Conservation (phyloP, 92 coral and sea anemone species). For the Porites evermanni region DNA sequence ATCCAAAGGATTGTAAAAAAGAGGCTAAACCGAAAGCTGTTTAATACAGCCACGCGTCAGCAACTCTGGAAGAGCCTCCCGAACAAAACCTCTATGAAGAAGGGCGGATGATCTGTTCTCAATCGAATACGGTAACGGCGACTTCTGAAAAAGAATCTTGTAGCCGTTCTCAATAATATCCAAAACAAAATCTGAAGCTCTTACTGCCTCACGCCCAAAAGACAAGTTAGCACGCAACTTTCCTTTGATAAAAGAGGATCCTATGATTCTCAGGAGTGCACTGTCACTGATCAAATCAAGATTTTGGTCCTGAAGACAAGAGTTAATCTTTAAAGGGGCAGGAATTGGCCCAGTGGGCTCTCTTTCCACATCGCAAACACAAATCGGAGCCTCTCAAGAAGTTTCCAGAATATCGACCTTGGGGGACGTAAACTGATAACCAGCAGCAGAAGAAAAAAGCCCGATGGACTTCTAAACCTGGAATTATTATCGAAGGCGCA, state of each 20-base stretch:
- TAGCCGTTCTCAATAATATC: conserved; percentile 63
- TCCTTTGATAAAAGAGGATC: conserved; percentile 18
- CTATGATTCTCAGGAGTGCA: neutral
- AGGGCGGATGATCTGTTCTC: conserved; percentile 57
- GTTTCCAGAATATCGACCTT: conserved; percentile 25
- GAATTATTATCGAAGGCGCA: conserved; percentile 25
- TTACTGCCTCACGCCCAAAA: conserved; percentile 54
- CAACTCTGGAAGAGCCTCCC: conserved; percentile 57
- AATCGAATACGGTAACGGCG: conserved; percentile 52
- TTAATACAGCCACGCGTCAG: conserved; percentile 50
- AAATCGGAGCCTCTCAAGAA: conserved; percentile 11
- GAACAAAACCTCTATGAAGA: conserved; percentile 37
- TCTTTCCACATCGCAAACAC: conserved; percentile 35
- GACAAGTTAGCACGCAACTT: conserved; percentile 30
- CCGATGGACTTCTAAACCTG: conserved; percentile 5
- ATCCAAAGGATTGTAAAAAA: conserved; percentile 67
- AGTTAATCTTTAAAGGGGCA: conserved; percentile 16
- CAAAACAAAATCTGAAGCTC: conserved; percentile 54
- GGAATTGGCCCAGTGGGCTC: conserved; percentile 35
- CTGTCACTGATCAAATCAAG: neutral
- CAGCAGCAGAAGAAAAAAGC: neutral
- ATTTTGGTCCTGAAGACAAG: conserved; percentile 17
- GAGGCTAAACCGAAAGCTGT: conserved; percentile 33
- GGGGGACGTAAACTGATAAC: conserved; percentile 21
- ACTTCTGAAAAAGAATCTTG: conserved; percentile 43